Conservation (phyloP, 2,113 vertebrate species). For the Ursus arctos region DNA sequence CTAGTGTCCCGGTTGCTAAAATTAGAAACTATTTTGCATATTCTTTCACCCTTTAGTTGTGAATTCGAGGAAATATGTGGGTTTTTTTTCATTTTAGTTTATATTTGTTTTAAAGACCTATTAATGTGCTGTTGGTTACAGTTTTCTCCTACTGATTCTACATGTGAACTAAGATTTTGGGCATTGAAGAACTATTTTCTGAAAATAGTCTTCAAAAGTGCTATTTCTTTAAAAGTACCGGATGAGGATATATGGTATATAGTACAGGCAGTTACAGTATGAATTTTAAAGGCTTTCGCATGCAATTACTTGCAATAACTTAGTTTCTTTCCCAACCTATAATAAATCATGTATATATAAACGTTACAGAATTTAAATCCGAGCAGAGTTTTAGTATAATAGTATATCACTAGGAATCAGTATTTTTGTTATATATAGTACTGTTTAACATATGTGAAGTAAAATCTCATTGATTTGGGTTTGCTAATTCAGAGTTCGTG, state of each 20-base stretch:
- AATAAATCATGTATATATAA: constrained; percentile 77
- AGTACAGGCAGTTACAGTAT: constrained; percentile 74
- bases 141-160: constrained; percentile 66
- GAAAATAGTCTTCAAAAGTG: constrained; percentile 79
- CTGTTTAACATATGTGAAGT: constrained; percentile 70
- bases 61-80: constrained; percentile 64
- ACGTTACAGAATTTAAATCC: constrained; percentile 74
- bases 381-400: constrained; percentile 69
- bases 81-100: constrained; percentile 67
- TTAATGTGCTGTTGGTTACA: constrained; percentile 73
- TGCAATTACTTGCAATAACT: constrained; percentile 82
- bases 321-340: constrained; percentile 77
- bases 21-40: constrained; percentile 84
- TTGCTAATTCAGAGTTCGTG: constrained; percentile 74
- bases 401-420: constrained; percentile 72
- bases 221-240: constrained; percentile 77
- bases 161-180: constrained; percentile 69
- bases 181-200: constrained; percentile 78
- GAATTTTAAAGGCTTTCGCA: constrained; percentile 81
- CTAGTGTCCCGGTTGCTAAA: constrained; percentile 84
- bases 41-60: constrained; percentile 80
- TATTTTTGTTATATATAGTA: constrained; percentile 77
- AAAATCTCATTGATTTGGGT: constrained; percentile 72
- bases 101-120: constrained; percentile 80
- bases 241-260: constrained; percentile 73